Conservation (phyloP, 2,113 vertebrate genomes). For the Pachycephala philippinensis region DNA sequence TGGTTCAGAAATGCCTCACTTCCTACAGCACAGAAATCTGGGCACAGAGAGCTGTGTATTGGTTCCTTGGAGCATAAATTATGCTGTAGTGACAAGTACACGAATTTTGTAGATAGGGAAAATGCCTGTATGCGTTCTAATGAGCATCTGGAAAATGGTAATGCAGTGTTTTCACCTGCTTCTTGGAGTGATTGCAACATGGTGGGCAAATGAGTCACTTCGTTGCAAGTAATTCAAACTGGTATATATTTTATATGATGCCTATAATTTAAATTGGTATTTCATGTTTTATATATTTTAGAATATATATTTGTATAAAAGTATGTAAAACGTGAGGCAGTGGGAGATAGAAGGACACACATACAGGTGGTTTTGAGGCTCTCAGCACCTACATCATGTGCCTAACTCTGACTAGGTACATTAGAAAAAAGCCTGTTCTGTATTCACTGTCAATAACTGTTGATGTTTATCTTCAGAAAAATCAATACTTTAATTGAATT, state of each 20-base stretch:
- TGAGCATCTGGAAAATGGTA: neutral
- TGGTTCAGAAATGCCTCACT: neutral
- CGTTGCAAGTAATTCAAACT: neutral
- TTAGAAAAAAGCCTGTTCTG: neutral
- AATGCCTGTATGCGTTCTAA: neutral
- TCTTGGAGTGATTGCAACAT: neutral
- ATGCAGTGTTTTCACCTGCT: neutral
- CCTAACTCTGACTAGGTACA: neutral
- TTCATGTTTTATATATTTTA: neutral
- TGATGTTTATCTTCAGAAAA: neutral
- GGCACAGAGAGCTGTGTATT: neutral
- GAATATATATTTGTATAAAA: neutral
- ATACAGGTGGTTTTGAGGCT: neutral
- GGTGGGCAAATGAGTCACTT: neutral
- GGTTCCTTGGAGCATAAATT: neutral
- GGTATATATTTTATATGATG: neutral
- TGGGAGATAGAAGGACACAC: neutral
- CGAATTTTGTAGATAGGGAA: neutral
- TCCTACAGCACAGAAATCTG: neutral
- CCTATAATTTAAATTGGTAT: neutral
- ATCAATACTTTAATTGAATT: neutral
- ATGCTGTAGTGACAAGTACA: accelerated
- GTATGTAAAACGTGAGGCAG: neutral
- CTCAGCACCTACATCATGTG: neutral
- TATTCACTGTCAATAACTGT: neutral